Percentiles rank a stretch among this genome's conserved stretches.
phyloP scores from a whole-genome alignment of 2,797 vertebrate species.

The Perdix hodgsoniae region DNA sequence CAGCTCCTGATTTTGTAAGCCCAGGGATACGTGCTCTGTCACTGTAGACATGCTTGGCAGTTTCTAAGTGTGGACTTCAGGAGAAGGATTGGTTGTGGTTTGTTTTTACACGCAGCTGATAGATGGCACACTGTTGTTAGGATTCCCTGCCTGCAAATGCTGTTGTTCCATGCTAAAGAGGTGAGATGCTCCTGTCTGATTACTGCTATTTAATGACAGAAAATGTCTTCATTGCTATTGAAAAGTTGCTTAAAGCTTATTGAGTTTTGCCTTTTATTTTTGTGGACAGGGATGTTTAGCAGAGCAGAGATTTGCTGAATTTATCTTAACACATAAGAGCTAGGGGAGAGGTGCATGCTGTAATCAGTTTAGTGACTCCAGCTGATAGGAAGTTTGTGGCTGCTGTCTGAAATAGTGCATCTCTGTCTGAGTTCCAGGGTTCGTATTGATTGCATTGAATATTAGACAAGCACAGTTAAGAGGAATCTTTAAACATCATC shows the following conservation, averaged over 20 bases:
- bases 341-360: neutral
- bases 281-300: neutral
- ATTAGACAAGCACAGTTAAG: slow-evolving; percentile 11
- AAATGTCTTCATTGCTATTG: neutral
- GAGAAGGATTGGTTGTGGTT: neutral
- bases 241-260: slow-evolving; percentile 17
- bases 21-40: neutral
- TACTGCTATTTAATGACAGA: neutral
- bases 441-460: slow-evolving; percentile 13
- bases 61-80: neutral
- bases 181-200: neutral
- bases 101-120: slow-evolving; percentile 2
- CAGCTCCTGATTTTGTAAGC: neutral
- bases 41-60: neutral
- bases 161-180: neutral
- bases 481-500: slow-evolving; percentile 29
- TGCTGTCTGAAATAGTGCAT: neutral
- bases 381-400: neutral
- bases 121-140: slow-evolving; percentile 28
- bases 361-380: neutral
- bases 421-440: neutral
- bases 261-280: slow-evolving; percentile 13
- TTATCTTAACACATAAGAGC: neutral
- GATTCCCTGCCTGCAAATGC: neutral
- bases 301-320: neutral